phyloP scores from a whole-genome alignment of 2,888 invertebrate genomes.

The Nudaria mundana region DNA sequence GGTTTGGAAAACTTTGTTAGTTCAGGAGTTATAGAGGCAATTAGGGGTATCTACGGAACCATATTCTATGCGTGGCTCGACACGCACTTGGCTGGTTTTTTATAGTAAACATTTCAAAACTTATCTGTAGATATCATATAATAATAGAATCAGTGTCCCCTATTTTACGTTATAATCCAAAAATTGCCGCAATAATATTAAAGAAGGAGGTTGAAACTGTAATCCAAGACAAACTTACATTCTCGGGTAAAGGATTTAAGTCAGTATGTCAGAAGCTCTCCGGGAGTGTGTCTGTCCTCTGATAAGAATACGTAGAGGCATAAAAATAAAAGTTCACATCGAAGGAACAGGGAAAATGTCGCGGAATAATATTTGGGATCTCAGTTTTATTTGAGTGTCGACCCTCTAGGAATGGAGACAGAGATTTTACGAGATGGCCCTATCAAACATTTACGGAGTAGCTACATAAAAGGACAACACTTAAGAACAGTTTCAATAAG shows the following conservation, averaged over 20 bases:
- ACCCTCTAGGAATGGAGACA: slow-evolving; percentile 79
- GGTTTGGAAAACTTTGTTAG: too few species aligned
- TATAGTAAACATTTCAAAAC: background rate
- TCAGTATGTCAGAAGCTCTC: slow-evolving; percentile 73
- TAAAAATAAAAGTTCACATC: slow-evolving; percentile 81
- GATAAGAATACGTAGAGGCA: slow-evolving; percentile 79
- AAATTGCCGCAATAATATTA: slow-evolving; percentile 41
- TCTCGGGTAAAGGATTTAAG: slow-evolving; percentile 67
- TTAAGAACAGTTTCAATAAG: slow-evolving; percentile 79
- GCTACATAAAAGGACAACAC: slow-evolving; percentile 80
- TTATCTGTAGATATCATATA: too few species aligned
- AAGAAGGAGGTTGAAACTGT: slow-evolving; percentile 44
- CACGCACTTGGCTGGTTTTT: too few species aligned
- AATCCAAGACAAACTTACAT: slow-evolving; percentile 59
- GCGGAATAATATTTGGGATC: slow-evolving; percentile 79
- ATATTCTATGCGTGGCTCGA: too few species aligned
- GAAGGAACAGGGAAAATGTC: slow-evolving; percentile 76
- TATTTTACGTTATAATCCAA: slow-evolving; percentile 22
- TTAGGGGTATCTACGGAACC: too few species aligned
- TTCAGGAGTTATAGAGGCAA: too few species aligned
- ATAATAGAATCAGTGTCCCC: slow-evolving; percentile 5
- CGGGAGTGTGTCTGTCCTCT: slow-evolving; percentile 71
- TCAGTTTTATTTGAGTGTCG: slow-evolving; percentile 79
- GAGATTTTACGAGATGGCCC: slow-evolving; percentile 80
- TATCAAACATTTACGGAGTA: slow-evolving; percentile 81